Conservation (phyloP, 1,140 invertebrate species). For the Anastatus disparis region DNA sequence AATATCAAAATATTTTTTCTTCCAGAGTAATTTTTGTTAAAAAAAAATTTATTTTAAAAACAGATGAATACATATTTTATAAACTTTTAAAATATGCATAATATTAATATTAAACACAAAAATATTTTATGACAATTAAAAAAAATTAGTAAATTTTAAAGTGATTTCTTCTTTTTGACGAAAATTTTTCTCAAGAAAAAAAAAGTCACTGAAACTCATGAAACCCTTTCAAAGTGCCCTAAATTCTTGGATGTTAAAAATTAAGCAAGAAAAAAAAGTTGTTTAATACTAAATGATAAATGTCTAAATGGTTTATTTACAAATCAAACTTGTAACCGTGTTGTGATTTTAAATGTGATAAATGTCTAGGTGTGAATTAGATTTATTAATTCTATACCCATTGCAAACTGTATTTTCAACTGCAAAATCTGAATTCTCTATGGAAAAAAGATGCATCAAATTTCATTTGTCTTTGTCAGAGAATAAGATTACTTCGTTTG, state of each 20-base stretch:
- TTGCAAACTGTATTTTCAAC: constrained; percentile 43
- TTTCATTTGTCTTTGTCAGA: too few relatives aligned
- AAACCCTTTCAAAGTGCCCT: constrained; percentile 60
- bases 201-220: constrained; percentile 7
- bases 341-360: constrained; percentile 67
- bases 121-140: neutral
- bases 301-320: constrained; percentile 54
- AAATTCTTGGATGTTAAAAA: constrained; percentile 60
- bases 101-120: neutral
- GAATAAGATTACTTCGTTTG: too few relatives aligned
- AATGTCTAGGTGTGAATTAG: constrained; percentile 54
- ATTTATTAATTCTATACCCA: constrained; percentile 43
- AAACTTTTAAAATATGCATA: too few relatives aligned
- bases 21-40: neutral
- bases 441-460: neutral
- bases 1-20: neutral
- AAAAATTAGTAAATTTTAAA: neutral
- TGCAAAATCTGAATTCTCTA: neutral
- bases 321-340: constrained; percentile 60
- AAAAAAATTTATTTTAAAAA: constrained; percentile 2
- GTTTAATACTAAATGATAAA: constrained; percentile 47
- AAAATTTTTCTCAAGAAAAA: neutral
- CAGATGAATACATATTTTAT: constrained; percentile 1
- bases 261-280: constrained; percentile 48
- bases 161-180: constrained; percentile 6